Conservation (phyloP, 2,888 invertebrate genomes). For the Piscicola geometra region DNA sequence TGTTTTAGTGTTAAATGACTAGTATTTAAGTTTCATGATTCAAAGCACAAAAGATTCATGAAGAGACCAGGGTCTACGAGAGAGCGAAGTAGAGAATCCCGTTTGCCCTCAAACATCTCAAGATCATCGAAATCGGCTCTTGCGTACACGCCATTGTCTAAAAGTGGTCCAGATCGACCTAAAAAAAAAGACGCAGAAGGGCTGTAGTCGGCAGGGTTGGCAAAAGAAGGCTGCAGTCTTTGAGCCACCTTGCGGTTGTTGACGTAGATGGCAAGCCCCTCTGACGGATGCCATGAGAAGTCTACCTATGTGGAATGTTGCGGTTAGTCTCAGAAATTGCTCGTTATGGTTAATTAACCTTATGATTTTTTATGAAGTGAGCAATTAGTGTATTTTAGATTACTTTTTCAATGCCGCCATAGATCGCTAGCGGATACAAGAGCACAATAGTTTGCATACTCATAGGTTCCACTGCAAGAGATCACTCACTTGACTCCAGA, state of each 20-base stretch:
- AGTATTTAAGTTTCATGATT: too few relatives aligned
- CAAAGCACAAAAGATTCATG: too few relatives aligned
- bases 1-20: neutral
- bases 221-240: neutral
- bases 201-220: slow-evolving; percentile 14
- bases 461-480: too few relatives aligned
- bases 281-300: slow-evolving; percentile 50
- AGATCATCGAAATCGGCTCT: slow-evolving; percentile 47
- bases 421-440: too few relatives aligned
- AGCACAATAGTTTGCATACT: too few relatives aligned
- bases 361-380: slow-evolving; percentile 1
- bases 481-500: slow-evolving; percentile 44
- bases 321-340: too few relatives aligned
- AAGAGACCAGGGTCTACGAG: slow-evolving; percentile 40
- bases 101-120: slow-evolving; percentile 39
- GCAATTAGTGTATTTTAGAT: too few relatives aligned
- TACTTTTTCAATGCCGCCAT: too few relatives aligned
- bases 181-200: slow-evolving; percentile 32
- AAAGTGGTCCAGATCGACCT: slow-evolving; percentile 31
- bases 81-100: slow-evolving; percentile 42
- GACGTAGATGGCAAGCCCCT: slow-evolving; percentile 49
- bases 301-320: slow-evolving; percentile 47
- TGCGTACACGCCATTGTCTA: slow-evolving; percentile 1
- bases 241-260: slow-evolving; percentile 45
- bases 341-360: too few relatives aligned